These are phyloP conservation scores for Anarsia innoxiella DNA, from an alignment of 2,888 invertebrate species.

Conservation along the genomic window DNA sequence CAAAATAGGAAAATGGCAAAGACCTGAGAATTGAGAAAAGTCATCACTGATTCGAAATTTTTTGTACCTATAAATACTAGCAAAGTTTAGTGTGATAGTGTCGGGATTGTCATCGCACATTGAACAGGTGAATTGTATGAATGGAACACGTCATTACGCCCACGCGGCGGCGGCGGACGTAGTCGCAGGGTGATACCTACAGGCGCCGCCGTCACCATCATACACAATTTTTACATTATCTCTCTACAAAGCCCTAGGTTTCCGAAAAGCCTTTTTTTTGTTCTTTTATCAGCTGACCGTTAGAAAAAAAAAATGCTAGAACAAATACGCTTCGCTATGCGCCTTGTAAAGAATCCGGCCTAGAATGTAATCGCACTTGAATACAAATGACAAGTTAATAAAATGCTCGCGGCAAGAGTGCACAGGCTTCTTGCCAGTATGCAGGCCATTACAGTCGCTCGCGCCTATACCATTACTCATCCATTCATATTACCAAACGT, in stretches of 20 bases:
- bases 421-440: conserved; percentile 7
- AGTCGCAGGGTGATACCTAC: conserved; percentile 19
- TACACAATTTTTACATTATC: no score
- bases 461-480: conserved; percentile 29
- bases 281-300: no score
- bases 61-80: no score
- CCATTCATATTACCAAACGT: conserved; percentile 40
- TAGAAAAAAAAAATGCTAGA: no score
- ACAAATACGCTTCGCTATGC: no score
- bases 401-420: conserved; percentile 3
- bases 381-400: conserved; percentile 8
- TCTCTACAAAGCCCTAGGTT: no score
- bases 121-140: conserved; percentile 58
- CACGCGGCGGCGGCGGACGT: conserved; percentile 21
- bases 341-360: conserved; percentile 5
- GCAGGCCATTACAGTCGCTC: conserved; percentile 7
- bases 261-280: conserved; percentile 9
- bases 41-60: no score
- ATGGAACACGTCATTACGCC: conserved; percentile 51
- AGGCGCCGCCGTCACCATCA: conserved; percentile 20
- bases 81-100: no score
- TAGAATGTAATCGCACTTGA: conserved; percentile 5
- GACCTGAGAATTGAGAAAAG: no score
- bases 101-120: conserved; percentile 39
- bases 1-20: no score